These are phyloP conservation scores for Bradypodion ventrale DNA, from an alignment of 2,797 vertebrate genomes.

Conservation along the genomic window DNA sequence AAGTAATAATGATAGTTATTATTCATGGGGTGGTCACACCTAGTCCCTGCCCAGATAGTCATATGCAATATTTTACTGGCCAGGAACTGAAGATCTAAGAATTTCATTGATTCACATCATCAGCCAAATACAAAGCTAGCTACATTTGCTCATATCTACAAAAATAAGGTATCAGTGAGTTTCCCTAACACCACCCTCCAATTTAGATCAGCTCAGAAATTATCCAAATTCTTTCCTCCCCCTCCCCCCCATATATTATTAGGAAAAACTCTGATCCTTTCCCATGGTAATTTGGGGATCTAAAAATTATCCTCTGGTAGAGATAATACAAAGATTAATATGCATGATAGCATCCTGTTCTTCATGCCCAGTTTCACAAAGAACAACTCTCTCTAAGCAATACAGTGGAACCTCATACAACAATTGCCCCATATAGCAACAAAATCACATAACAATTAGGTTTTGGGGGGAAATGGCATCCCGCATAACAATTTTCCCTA, in stretches of 20 bases:
- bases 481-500: no score
- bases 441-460: no score
- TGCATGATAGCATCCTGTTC: no score
- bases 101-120: background rate
- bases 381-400: no score
- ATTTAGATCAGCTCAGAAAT: background rate
- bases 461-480: no score
- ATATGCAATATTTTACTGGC: background rate
- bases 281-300: background rate
- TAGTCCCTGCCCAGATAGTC: background rate
- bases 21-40: background rate
- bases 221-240: background rate
- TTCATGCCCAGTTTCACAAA: background rate
- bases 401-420: no score
- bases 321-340: background rate
- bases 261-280: background rate
- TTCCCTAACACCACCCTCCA: background rate
- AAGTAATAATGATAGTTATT: background rate
- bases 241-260: background rate
- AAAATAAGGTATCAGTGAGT: background rate
- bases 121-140: background rate
- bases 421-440: no score
- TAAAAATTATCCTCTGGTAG: background rate
- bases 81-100: background rate
- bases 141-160: background rate